Base-by-base conservation (phyloP, 2,113 vertebrate species). In the Corythaeola cristata region DNA sequence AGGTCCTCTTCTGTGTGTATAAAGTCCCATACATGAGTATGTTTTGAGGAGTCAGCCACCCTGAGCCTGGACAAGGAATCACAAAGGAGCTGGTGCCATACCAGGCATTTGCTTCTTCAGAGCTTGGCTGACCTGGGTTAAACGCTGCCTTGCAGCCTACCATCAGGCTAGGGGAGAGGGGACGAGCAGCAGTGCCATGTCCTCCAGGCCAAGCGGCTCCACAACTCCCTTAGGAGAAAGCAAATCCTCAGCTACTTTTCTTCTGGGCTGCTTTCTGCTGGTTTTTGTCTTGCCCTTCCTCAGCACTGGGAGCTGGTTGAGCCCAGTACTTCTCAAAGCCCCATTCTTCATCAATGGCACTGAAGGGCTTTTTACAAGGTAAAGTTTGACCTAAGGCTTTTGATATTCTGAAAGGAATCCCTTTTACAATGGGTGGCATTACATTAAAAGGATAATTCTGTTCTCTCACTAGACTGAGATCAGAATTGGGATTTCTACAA, bases 301-400 rank as follows among this genome's bases (percentile, higher is more conserved):
- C 64, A 78, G 60, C 53, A 85, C 4, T 10, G 56, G 49, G 21
- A 84, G 33, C n/a, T 74, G 23, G 45, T 9, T 59, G 44, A 84
- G 44, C 21, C 39, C 56, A 79, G 33, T 22, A 12, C 8, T 67
- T 87, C 45, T 68, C 67, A 90, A 84, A 92, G 39, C 37, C 14
- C 6, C 9, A 15, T 45, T 88, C 33, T 93, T 75, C 8, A 30
- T 52, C 39, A 72, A 74, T 89, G 53, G 49, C 7, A 6, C 49
- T 71, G 68, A 95, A 88, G 27, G 41, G 17, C 39, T 71, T 87
- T 95, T 88, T 68, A 62, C 53, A 92, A 68, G 69, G 52, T 79
- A 32, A 74, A 84, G 49, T 85, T 92, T 87, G 88, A 90, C 59
- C 60, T 92, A 63, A 71, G 45, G 72, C 68, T 85, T 90, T 53